Base-by-base conservation (phyloP, 2,888 invertebrate genomes). In the Drosophila limbata region DNA sequence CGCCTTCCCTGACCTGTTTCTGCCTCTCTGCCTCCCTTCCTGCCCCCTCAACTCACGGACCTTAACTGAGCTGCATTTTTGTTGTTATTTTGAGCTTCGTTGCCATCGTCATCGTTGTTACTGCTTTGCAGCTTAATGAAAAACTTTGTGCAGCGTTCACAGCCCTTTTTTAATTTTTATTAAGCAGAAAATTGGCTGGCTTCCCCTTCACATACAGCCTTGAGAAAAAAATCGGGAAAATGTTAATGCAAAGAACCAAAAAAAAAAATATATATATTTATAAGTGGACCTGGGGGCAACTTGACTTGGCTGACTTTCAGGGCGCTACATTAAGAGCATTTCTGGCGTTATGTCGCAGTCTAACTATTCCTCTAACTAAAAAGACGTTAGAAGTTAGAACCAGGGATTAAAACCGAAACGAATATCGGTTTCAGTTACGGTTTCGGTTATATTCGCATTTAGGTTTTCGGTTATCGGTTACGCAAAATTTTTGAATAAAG, bases 91-190 rank as follows among this genome's bases (percentile, higher is more conserved):
- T 55, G 25, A 60, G 62, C 56, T 28, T 13, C 56, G 47, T 48
- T 42, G 65, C 44, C 53, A 48, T 57, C 64, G 48, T 56, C 71
- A 39, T 50, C 59, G 33, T 11, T 48, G 55, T 61, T 57, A 47
- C 33, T 60, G 69, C 55, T 66, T 67, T 69, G 75, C 71, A 80
- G 82, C 82, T 82, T 87, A 85, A 85, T 85, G 84, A 87, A 85
- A 85, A 84, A 84, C 73, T 85, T 84, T 82, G 51, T 70, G 63
- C 74, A 66, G 77, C 66, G 71, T 62, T 50, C 67, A 69, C 67
- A 82, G 81, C 87, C 87, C 75, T 85, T 85, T 73, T 77, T 81
- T 84, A 87, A 87, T 87, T 87, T 84, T 84, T 85, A 84, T 87
- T 85, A 83, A 82, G 87, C 87, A 87, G 79, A 84, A 84, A 86